Evolutionary conservation across 2,113 vertebrate species (phyloP).

Genomic region (Alligator sinensis): DNA sequence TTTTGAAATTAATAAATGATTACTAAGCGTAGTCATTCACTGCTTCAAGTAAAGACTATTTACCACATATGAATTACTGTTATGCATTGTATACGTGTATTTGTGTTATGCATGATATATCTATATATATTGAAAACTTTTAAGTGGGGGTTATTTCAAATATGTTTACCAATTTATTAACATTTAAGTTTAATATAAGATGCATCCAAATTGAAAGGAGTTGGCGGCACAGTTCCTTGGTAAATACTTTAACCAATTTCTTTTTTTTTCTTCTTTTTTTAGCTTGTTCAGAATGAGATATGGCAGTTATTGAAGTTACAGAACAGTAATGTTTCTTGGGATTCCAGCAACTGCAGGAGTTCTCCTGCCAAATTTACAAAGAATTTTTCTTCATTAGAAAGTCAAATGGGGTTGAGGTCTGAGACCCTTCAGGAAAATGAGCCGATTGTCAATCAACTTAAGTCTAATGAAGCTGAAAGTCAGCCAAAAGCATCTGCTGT

Average conservation of each 20-base stretch:
- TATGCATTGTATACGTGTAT: background rate
- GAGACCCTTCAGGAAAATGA: conserved; percentile 68
- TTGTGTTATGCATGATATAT: conserved; percentile 60
- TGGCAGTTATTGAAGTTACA: conserved; percentile 89
- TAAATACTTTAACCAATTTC: background rate
- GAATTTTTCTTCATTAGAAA: conserved; percentile 33
- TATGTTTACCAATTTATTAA: background rate
- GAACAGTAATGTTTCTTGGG: conserved; percentile 58
- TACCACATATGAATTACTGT: conserved; percentile 29
- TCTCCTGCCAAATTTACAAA: conserved; percentile 37
- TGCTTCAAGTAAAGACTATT: conserved; percentile 49
- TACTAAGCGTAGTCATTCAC: background rate
- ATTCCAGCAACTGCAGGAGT: background rate
- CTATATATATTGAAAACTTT: background rate
- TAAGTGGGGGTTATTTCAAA: background rate
- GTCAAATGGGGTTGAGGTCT: conserved; percentile 76
- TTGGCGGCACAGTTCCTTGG: background rate
- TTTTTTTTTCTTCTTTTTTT: background rate
- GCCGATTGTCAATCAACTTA: conserved; percentile 65
- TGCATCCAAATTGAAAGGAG: fast-evolving
- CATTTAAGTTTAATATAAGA: background rate
- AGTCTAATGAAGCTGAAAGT: conserved; percentile 48
- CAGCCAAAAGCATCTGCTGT: conserved; percentile 32
- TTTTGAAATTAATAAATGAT: background rate
- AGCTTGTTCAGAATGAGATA: conserved; percentile 96